Evolutionary conservation across 2,113 vertebrate genomes (phyloP), one percentile per base, ranked within the genome.

Genomic region (Leucosticte australis): DNA sequence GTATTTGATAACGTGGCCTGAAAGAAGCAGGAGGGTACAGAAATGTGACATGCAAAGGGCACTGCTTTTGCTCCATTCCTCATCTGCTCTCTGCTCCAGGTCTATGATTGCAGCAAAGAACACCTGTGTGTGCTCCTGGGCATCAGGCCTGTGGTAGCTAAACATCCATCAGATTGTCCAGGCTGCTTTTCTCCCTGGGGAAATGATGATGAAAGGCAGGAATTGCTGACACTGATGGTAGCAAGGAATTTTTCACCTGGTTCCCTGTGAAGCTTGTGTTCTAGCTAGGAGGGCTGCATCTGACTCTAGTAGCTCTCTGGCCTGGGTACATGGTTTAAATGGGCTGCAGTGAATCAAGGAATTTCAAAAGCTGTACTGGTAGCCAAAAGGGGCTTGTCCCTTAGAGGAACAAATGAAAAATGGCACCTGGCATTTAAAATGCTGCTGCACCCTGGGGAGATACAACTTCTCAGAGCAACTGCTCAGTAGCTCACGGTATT

Each of bases 331-430:
- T 4, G 16, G 39, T 83, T 87, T 92, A 94, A 74, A 71, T 39
- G 62, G 26, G 31, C 41, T 88, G 64, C 46, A 86, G 92, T 7
- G 27, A 83, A 93, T 60, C 15, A 16, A 75, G 19, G 57, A 78
- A 44, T 85, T 89, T 86, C 37, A 46, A 87, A 90, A 89, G 60
- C 49, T 84, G 92, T 76, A 62, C 69, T 27, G n/a, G n/a, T 68
- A 53, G n/a, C 76, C 73, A 71, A 71, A 80, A 68, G 88, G 39
- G 28, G 4, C 15, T 83, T 82, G 76, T 95, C 56, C 71, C 73
- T 87, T 64, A 56, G 31, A 94, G 79, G 41, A 84, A 23, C 24
- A 81, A 68, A 71, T 78, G 1, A 95, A 74, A 92, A 94, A 92
- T 55, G 23, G 56, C 33, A 90, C n/a, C 26, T 20, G 69, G 44